phyloP scores from a whole-genome alignment of 1,140 invertebrate species.

The Thaumatotibia leucotreta region DNA sequence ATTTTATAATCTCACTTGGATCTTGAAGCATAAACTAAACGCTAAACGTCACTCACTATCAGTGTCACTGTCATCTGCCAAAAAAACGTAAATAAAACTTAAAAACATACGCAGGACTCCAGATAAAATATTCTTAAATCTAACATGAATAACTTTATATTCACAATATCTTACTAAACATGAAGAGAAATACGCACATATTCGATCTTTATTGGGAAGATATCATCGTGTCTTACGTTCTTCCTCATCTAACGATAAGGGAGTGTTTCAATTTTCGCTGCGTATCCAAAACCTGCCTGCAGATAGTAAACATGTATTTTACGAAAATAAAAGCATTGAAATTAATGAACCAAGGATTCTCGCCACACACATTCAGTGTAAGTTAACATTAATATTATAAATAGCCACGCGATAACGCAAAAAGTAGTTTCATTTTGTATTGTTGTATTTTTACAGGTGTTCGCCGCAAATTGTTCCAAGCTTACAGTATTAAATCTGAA shows the following conservation, averaged over 20 bases:
- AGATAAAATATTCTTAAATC: background rate
- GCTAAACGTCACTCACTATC: background rate
- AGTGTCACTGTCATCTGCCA: background rate
- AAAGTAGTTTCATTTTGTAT: conserved; percentile 14
- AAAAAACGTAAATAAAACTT: background rate
- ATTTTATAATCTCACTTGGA: too few relatives aligned
- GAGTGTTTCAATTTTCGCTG: conserved; percentile 78
- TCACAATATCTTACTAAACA: conserved; percentile 36
- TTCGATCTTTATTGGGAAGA: conserved; percentile 79
- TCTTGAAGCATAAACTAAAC: background rate
- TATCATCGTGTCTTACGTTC: conserved; percentile 73
- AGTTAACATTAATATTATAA: conserved; percentile 25
- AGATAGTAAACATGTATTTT: conserved; percentile 70
- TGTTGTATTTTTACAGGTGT: conserved; percentile 54
- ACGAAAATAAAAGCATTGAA: conserved; percentile 58
- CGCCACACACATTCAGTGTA: conserved; percentile 61
- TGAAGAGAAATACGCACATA: conserved; percentile 64
- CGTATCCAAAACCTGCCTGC: conserved; percentile 70
- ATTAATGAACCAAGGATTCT: conserved; percentile 65
- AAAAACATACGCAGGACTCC: background rate
- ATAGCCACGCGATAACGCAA: background rate
- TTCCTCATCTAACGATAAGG: conserved; percentile 67
- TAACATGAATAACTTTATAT: background rate
- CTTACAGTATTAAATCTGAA: conserved; percentile 74
- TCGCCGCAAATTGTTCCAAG: conserved; percentile 64